Evolutionary conservation across 2,888 invertebrate species (phyloP).

Genomic region (Synergus itoensis): DNA sequence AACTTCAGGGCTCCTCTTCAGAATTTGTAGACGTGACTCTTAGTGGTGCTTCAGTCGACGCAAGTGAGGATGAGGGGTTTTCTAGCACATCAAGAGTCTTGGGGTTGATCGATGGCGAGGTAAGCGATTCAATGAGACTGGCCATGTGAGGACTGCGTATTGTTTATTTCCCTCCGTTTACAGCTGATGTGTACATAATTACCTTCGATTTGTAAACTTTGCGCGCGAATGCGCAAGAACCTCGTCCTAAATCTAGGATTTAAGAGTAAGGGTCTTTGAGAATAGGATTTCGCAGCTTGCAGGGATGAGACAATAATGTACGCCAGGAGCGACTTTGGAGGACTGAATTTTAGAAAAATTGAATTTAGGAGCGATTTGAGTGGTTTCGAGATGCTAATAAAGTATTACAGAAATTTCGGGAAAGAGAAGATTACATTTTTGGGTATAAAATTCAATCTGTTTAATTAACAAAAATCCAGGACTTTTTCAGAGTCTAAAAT

Average conservation of each 20-base stretch:
- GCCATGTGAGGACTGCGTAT: conserved; percentile 55
- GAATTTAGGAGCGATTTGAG: not conserved
- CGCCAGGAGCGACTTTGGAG: conserved; percentile 10
- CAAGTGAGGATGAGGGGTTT: conserved; percentile 81
- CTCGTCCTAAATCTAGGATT: conserved; percentile 39
- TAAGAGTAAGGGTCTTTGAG: conserved; percentile 42
- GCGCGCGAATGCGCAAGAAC: conserved; percentile 38
- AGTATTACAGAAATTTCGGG: not conserved
- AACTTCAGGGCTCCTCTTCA: conserved; percentile 75
- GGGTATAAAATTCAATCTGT: not conserved
- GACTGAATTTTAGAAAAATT: not conserved
- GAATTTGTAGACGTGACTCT: conserved; percentile 77
- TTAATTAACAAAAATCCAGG: not conserved
- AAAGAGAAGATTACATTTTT: not conserved
- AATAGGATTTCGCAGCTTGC: conserved; percentile 46
- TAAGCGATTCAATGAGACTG: conserved; percentile 59
- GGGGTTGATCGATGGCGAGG: conserved; percentile 69
- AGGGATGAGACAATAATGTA: conserved; percentile 51
- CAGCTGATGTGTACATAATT: conserved; percentile 38
- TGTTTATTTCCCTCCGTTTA: conserved; percentile 39
- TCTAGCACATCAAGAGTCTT: conserved; percentile 77
- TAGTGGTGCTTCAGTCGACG: conserved; percentile 81
- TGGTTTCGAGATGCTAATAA: not conserved
- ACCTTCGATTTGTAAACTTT: conserved; percentile 28
- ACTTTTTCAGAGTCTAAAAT: not conserved